Evolutionary conservation across 2,113 vertebrate genomes (phyloP).

Genomic region (Gallinago undulata): DNA sequence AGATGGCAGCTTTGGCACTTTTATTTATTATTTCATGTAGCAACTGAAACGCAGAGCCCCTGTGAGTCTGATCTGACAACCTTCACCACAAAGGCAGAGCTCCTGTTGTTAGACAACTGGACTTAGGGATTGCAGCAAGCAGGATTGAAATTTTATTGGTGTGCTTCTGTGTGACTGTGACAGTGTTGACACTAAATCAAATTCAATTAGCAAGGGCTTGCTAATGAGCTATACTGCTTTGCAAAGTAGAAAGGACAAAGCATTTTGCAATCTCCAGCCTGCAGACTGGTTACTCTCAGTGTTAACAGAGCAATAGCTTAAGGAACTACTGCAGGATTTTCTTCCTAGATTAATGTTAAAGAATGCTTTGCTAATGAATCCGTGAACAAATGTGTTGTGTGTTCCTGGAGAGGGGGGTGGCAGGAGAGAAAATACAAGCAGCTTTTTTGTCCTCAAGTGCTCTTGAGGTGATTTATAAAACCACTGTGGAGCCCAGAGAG

Average conservation of each 20-base stretch:
- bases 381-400: constrained; percentile 46
- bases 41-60: constrained; percentile 36
- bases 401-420: background rate
- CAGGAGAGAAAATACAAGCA: constrained; percentile 12
- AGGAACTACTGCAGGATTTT: constrained; percentile 54
- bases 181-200: constrained; percentile 78
- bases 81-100: constrained; percentile 60
- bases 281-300: constrained; percentile 17
- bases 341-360: constrained; percentile 62
- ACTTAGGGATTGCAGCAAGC: constrained; percentile 69
- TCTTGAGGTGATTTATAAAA: constrained; percentile 56
- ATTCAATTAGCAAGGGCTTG: constrained; percentile 78
- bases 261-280: constrained; percentile 42
- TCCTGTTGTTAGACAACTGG: constrained; percentile 65
- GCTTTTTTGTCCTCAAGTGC: constrained; percentile 72
- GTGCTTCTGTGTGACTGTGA: constrained; percentile 61
- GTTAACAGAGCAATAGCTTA: constrained; percentile 35
- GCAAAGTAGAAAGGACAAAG: constrained; percentile 68
- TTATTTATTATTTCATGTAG: background rate
- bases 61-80: constrained; percentile 49
- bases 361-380: constrained; percentile 64
- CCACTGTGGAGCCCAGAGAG: background rate
- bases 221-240: constrained; percentile 74
- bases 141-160: constrained; percentile 67
- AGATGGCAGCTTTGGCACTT: background rate